phyloP scores from a whole-genome alignment of 1,140 invertebrate species.

The Drosophila varians region DNA sequence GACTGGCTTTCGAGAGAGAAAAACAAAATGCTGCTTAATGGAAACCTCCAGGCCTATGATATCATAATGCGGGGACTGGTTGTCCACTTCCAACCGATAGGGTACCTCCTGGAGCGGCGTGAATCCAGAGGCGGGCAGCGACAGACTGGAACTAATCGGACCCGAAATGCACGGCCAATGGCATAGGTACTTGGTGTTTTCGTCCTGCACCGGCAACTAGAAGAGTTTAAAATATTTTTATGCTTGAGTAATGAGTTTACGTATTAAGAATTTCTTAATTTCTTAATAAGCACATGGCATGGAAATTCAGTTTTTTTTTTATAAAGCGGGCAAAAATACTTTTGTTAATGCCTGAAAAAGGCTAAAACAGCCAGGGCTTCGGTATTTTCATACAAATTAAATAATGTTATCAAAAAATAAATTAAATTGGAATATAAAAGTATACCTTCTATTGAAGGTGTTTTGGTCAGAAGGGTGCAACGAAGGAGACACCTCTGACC shows the following conservation, averaged over 20 bases:
- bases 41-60: conserved; percentile 69
- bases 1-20: conserved; percentile 73
- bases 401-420: no score
- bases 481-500: no score
- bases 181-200: conserved; percentile 80
- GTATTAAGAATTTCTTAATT: no score
- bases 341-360: no score
- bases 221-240: background rate
- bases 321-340: no score
- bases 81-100: conserved; percentile 73
- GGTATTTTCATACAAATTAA: no score
- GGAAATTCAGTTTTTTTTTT: no score
- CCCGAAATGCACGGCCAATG: conserved; percentile 79
- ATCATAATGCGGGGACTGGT: conserved; percentile 79
- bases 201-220: conserved; percentile 72
- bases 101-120: conserved; percentile 72
- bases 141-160: conserved; percentile 64
- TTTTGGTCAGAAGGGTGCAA: no score
- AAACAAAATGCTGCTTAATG: conserved; percentile 77
- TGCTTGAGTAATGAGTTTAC: background rate
- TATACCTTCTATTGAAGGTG: no score
- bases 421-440: no score
- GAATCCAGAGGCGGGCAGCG: conserved; percentile 70
- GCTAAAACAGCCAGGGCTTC: no score
- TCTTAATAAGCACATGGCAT: no score